Conservation (phyloP, 2,113 vertebrate genomes). For the Mugil cephalus region DNA sequence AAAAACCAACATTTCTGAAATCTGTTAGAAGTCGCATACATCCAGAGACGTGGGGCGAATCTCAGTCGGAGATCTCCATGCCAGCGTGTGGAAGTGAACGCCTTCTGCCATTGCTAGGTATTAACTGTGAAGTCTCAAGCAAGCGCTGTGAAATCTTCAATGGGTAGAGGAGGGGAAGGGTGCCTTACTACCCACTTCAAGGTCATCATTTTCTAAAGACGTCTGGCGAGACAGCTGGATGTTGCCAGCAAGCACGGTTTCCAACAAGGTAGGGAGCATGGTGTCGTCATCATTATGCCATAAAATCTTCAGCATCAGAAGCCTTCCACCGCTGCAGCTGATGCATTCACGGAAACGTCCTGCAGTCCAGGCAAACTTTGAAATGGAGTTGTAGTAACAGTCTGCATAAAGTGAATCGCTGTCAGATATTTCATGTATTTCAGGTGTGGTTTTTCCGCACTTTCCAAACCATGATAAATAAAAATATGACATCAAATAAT, state of each 20-base stretch:
- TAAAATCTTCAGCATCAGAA: slow-evolving; percentile 19
- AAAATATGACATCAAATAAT: neutral
- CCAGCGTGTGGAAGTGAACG: neutral
- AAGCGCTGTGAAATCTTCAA: slow-evolving; percentile 22
- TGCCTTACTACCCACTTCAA: slow-evolving; percentile 43
- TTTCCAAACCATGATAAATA: too few relatives aligned
- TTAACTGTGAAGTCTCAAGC: slow-evolving; percentile 13
- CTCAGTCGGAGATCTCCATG: slow-evolving; percentile 8
- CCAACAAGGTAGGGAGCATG: slow-evolving; percentile 17
- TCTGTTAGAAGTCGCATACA: slow-evolving; percentile 20
- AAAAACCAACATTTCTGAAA: slow-evolving; percentile 21
- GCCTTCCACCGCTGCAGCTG: slow-evolving; percentile 7
- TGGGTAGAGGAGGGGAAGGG: slow-evolving; percentile 14
- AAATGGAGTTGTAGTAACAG: too few relatives aligned
- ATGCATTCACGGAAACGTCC: slow-evolving; percentile 31
- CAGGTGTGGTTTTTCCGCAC: too few relatives aligned
- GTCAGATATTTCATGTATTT: too few relatives aligned
- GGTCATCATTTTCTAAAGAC: slow-evolving; percentile 56
- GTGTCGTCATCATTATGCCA: slow-evolving; percentile 30
- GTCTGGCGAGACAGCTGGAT: slow-evolving; percentile 47
- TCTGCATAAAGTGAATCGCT: too few relatives aligned
- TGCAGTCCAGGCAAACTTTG: neutral
- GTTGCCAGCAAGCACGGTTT: slow-evolving; percentile 30
- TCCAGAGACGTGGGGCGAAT: neutral
- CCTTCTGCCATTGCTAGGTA: neutral